Evolutionary conservation across 2,888 invertebrate species (phyloP).

Genomic region (Pyrochroa serraticornis): DNA sequence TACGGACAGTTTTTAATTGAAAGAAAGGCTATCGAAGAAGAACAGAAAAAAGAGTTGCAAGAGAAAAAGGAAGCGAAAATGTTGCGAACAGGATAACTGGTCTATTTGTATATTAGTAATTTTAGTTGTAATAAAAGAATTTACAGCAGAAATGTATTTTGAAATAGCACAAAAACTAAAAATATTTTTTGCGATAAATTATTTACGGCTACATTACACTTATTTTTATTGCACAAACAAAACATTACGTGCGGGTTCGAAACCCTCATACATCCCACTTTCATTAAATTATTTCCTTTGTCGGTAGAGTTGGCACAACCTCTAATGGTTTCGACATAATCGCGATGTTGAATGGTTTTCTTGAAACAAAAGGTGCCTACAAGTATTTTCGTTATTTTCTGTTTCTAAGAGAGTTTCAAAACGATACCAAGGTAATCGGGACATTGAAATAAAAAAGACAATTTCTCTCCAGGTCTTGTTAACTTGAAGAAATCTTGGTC

Average conservation of each 20-base stretch:
- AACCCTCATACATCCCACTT: slow-evolving; percentile 32
- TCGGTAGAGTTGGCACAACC: slow-evolving; percentile 35
- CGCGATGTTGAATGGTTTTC: slow-evolving; percentile 17
- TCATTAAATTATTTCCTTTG: slow-evolving; percentile 26
- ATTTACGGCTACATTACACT: slow-evolving; percentile 3
- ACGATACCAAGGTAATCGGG: slow-evolving; percentile 3
- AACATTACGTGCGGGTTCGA: neutral
- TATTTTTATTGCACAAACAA: slow-evolving; percentile 19
- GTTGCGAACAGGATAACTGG: slow-evolving; percentile 72
- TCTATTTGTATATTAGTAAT: neutral
- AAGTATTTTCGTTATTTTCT: neutral
- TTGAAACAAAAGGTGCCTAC: slow-evolving; percentile 36
- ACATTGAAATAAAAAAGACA: slow-evolving; percentile 35
- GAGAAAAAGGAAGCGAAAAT: slow-evolving; percentile 90
- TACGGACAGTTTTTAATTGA: slow-evolving; percentile 83
- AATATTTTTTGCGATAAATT: no score
- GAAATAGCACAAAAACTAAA: no score
- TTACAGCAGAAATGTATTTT: no score
- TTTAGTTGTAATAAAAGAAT: neutral
- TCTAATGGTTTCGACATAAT: slow-evolving; percentile 26
- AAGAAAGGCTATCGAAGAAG: slow-evolving; percentile 70
- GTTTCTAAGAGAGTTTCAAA: neutral
- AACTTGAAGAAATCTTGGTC: slow-evolving; percentile 34
- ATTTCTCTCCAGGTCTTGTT: slow-evolving; percentile 25
- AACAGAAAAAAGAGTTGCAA: slow-evolving; percentile 77